A percentile compares a stretch with the other conserved stretches of the same genome.
phyloP scores from a whole-genome alignment of 2,888 invertebrate species.

The Rhaphigaster nebulosa region DNA sequence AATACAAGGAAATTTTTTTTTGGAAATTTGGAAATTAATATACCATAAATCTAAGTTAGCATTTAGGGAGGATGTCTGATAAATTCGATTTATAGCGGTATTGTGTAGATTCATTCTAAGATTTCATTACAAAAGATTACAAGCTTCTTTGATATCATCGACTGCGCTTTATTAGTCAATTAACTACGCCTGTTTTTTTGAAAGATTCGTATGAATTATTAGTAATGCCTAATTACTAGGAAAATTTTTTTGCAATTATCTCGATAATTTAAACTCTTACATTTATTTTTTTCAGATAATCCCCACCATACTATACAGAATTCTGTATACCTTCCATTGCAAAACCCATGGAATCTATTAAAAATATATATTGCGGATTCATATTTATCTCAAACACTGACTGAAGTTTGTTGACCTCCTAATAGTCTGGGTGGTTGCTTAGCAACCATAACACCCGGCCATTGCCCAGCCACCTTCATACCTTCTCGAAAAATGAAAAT shows the following conservation, averaged over 20 bases:
- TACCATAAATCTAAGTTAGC: background rate
- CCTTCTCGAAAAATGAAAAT: background rate
- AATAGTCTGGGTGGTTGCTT: conserved; percentile 8
- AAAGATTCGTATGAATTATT: background rate
- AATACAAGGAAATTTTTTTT: background rate
- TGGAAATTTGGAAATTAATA: background rate
- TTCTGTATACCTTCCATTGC: too few relatives aligned
- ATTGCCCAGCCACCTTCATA: background rate
- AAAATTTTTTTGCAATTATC: too few relatives aligned
- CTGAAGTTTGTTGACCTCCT: background rate
- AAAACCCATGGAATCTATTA: too few relatives aligned
- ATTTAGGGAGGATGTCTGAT: background rate
- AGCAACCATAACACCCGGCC: background rate
- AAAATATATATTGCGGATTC: background rate
- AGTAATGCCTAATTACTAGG: too few relatives aligned
- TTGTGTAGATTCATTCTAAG: background rate
- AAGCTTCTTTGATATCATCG: background rate
- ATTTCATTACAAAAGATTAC: background rate
- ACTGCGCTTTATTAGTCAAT: background rate
- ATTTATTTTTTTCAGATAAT: too few relatives aligned
- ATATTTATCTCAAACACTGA: background rate
- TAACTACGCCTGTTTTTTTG: background rate
- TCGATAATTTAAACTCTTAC: too few relatives aligned
- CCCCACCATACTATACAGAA: too few relatives aligned
- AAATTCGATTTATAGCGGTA: background rate